phyloP scores from a whole-genome alignment of 1,140 invertebrate species.

The Drosophila nebulosa region DNA sequence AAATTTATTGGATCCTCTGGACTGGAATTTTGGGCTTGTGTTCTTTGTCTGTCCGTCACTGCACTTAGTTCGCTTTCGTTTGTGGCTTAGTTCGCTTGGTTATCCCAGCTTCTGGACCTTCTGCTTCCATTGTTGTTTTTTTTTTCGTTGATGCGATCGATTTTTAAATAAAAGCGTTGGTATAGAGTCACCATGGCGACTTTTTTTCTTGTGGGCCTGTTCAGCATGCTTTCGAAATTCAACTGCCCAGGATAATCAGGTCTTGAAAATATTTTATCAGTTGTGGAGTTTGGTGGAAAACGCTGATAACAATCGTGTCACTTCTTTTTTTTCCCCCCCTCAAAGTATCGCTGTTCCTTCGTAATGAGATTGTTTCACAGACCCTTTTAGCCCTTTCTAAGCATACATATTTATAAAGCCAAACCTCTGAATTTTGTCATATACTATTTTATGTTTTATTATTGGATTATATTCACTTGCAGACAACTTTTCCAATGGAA shows the following conservation, averaged over 20 bases:
- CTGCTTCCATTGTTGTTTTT: slow-evolving; percentile 61
- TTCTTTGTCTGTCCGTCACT: slow-evolving; percentile 76
- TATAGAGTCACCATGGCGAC: slow-evolving; percentile 20
- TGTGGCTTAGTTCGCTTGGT: slow-evolving; percentile 1
- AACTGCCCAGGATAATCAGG: slow-evolving; percentile 15
- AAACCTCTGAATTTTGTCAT: no score
- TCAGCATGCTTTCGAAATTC: not conserved
- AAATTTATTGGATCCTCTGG: slow-evolving; percentile 77
- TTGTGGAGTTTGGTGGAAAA: slow-evolving; percentile 64
- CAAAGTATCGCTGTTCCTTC: slow-evolving; percentile 14
- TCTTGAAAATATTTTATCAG: slow-evolving; percentile 77
- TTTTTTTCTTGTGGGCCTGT: slow-evolving; percentile 18
- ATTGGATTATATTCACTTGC: no score
- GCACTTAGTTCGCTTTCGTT: slow-evolving; percentile 12
- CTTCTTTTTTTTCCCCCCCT: slow-evolving; percentile 48
- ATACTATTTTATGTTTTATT: no score
- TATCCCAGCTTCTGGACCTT: slow-evolving; percentile 20
- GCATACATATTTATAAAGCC: no score
- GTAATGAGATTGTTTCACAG: slow-evolving; percentile 77
- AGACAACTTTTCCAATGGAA: no score
- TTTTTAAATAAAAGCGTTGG: slow-evolving; percentile 62
- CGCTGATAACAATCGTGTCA: slow-evolving; percentile 72
- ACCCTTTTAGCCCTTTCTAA: slow-evolving; percentile 20
- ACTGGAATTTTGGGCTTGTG: slow-evolving; percentile 77
- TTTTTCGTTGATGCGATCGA: slow-evolving; percentile 67